These are phyloP conservation scores for Lepilemur septentrionalis DNA, from an alignment of 2,797 vertebrate genomes.

Conservation along the genomic window DNA sequence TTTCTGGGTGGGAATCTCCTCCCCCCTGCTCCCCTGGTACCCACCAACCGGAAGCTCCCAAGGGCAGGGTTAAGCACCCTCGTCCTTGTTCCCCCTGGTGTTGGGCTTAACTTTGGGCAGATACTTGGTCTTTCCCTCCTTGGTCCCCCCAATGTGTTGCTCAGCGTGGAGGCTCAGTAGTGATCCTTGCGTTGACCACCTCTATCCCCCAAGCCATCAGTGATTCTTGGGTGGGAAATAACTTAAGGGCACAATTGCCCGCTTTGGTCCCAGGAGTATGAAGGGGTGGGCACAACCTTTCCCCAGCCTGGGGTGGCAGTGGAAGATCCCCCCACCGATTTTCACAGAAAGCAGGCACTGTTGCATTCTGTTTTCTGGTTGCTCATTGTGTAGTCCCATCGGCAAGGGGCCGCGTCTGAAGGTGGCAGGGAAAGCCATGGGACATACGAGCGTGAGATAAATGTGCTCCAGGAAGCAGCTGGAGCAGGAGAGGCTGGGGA, in stretches of 20 bases:
- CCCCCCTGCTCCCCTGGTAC: background rate
- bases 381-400: background rate
- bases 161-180: background rate
- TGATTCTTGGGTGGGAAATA: background rate
- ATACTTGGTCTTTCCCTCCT: background rate
- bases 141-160: background rate
- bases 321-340: background rate
- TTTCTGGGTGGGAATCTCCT: background rate
- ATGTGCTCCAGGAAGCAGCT: constrained; percentile 46
- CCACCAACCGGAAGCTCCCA: background rate
- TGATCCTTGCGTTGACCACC: background rate
- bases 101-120: background rate
- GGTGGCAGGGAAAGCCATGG: constrained; percentile 16
- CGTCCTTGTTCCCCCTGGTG: background rate
- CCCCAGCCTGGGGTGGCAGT: background rate
- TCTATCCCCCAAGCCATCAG: background rate
- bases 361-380: background rate
- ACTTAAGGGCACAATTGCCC: background rate
- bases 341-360: background rate
- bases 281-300: background rate
- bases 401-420: background rate
- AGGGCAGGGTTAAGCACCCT: background rate
- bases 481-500: constrained; percentile 56
- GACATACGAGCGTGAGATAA: background rate
- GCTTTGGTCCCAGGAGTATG: background rate